Evolutionary conservation across 2,888 invertebrate genomes (phyloP).

Genomic region (Cephus pulcher): DNA sequence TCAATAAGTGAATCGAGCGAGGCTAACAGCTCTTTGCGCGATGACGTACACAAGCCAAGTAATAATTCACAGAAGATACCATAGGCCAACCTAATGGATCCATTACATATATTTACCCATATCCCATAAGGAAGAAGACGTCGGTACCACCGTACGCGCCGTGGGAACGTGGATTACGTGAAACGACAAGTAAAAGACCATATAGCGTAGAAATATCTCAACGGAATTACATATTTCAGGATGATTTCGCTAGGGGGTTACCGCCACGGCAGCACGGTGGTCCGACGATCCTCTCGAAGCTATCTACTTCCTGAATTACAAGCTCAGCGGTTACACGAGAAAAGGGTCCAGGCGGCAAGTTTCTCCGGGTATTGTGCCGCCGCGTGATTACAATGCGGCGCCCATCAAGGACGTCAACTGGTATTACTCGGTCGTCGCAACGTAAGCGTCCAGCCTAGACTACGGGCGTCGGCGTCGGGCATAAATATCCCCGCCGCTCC

Average conservation of each 20-base stretch:
- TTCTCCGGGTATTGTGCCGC: not conserved
- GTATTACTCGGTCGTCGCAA: constrained; percentile 24
- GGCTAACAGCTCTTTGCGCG: not conserved
- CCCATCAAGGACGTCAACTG: constrained; percentile 12
- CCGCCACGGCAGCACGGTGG: not conserved
- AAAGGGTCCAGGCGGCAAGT: not conserved
- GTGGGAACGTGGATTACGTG: not conserved
- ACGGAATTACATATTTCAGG: constrained; percentile 1
- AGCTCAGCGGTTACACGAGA: not conserved
- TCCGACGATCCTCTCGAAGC: not conserved
- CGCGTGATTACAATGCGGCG: not conserved
- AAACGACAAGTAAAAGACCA: not conserved
- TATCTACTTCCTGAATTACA: not conserved
- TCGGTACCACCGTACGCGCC: not conserved
- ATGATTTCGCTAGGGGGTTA: constrained; percentile 5
- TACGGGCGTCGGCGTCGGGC: not conserved
- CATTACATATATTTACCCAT: not conserved
- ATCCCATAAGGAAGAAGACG: not conserved
- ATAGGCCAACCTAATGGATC: not conserved
- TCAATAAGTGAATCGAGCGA: not conserved
- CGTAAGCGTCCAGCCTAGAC: constrained; percentile 3
- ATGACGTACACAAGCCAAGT: not conserved
- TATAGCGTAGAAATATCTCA: not conserved
- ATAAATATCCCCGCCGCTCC: not conserved
- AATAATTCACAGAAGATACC: not conserved